A percentile compares a stretch with the other conserved stretches of the same genome.
These are phyloP conservation scores for Serranus cabrilla DNA, from an alignment of 2,797 vertebrate genomes.

Conservation along the genomic window DNA sequence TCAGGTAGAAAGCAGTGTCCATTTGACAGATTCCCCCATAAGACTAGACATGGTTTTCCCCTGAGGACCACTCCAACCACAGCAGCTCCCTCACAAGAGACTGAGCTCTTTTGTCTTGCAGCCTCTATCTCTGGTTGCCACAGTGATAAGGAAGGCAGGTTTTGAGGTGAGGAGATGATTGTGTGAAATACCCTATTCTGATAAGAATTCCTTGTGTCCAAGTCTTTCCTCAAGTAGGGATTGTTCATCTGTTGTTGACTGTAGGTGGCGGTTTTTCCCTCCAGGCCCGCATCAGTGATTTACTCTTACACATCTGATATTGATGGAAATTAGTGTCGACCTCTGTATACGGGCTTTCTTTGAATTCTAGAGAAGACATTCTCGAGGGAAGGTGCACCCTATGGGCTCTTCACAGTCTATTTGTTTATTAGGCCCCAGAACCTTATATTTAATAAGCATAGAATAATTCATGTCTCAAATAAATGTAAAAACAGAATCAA, in stretches of 20 bases:
- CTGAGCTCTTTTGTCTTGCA: constrained; percentile 32
- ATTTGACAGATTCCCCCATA: constrained; percentile 44
- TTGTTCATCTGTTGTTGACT: constrained; percentile 43
- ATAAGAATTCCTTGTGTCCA: constrained; percentile 37
- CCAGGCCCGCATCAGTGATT: constrained; percentile 53
- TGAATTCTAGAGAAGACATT: constrained; percentile 45
- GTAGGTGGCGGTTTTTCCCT: constrained; percentile 59
- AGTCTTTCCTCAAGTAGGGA: constrained; percentile 22
- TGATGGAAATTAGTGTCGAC: constrained; percentile 68
- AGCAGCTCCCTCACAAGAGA: constrained; percentile 23
- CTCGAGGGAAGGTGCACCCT: constrained; percentile 15
- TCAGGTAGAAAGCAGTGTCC: constrained; percentile 35
- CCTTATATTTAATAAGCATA: constrained; percentile 35
- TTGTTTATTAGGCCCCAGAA: constrained; percentile 50
- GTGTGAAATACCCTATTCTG: constrained; percentile 26
- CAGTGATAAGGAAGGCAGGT: constrained; percentile 48
- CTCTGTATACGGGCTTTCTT: constrained; percentile 37
- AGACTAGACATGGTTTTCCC: constrained; percentile 24
- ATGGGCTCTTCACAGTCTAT: constrained; percentile 24
- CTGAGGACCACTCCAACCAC: constrained; percentile 17
- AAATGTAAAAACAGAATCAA: constrained; percentile 37
- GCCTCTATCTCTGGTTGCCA: constrained; percentile 57
- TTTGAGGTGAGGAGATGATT: constrained; percentile 31
- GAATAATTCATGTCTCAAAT: constrained; percentile 42
- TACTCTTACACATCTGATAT: constrained; percentile 63